Percentiles rank a stretch among this genome's conserved stretches.
These are phyloP conservation scores for Macrosoma leucophasiata DNA, from an alignment of 2,888 invertebrate species.

Conservation along the genomic window DNA sequence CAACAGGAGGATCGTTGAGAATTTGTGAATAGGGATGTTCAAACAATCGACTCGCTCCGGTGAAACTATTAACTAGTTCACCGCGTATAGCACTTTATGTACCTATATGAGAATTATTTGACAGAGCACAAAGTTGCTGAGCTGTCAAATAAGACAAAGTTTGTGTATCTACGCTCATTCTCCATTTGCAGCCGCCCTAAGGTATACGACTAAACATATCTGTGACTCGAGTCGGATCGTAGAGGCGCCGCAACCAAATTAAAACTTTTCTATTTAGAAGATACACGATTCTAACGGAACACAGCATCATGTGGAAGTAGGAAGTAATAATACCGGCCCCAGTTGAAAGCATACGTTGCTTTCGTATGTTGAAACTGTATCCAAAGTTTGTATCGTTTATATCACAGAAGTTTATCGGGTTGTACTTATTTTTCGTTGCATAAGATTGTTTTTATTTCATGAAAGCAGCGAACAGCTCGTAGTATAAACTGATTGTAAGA, in stretches of 20 bases:
- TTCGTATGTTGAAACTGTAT: conserved; percentile 40
- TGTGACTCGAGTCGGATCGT: too few species aligned
- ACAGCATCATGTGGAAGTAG: conserved; percentile 33
- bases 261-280: conserved; percentile 60
- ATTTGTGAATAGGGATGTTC: too few species aligned
- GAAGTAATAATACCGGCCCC: conserved; percentile 35
- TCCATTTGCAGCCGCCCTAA: conserved; percentile 18
- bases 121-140: conserved; percentile 34
- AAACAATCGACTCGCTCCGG: conserved; percentile 3
- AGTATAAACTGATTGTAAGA: too few species aligned
- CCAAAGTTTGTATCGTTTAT: conserved; percentile 34
- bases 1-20: too few species aligned
- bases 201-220: too few species aligned
- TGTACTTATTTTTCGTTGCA: too few species aligned
- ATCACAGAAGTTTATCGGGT: too few species aligned
- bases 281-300: conserved; percentile 37
- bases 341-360: conserved; percentile 39
- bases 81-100: conserved; percentile 19
- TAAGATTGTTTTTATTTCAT: too few species aligned
- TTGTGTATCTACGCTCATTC: conserved; percentile 27
- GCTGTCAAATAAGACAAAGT: conserved; percentile 35
- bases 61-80: conserved; percentile 17
- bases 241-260: conserved; percentile 47
- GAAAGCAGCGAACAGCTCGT: too few species aligned
- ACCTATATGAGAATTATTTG: conserved; percentile 32